Percentiles rank a stretch among this genome's conserved stretches.
phyloP scores from a whole-genome alignment of 2,888 invertebrate species.

The Glaucopsyche alexis region DNA sequence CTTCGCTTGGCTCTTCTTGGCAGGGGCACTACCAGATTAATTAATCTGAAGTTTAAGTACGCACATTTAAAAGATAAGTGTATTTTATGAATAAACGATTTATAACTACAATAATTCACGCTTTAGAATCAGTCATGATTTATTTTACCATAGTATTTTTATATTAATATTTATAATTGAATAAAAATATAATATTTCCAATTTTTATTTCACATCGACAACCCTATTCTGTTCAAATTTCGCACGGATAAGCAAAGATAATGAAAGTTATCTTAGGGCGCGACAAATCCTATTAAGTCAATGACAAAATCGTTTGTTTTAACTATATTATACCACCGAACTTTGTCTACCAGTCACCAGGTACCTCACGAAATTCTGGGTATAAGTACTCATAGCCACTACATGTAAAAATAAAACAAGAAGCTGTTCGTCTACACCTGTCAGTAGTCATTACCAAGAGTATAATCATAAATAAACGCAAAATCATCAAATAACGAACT shows the following conservation, averaged over 20 bases:
- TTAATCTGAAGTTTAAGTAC: no score
- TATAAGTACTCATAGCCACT: no score
- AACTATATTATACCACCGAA: constrained; percentile 11
- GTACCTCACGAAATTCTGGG: neutral
- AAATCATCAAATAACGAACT: constrained; percentile 12
- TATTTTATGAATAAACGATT: no score
- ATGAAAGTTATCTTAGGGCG: constrained; percentile 24
- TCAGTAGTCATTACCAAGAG: neutral
- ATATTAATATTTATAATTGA: no score
- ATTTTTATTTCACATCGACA: neutral
- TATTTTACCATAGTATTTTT: no score
- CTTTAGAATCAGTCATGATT: no score
- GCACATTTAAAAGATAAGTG: no score
- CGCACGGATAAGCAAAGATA: constrained; percentile 24
- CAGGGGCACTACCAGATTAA: no score
- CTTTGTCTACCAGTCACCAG: constrained; percentile 11
- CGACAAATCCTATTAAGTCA: constrained; percentile 22
- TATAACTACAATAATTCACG: no score
- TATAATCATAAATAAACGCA: neutral
- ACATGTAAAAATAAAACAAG: no score
- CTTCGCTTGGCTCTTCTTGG: no score
- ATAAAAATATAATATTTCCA: neutral
- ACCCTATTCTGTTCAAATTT: constrained; percentile 8
- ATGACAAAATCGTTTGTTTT: neutral
- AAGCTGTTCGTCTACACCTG: neutral